Conservation (phyloP, 2,888 invertebrate genomes). For the Beris morrisii region DNA sequence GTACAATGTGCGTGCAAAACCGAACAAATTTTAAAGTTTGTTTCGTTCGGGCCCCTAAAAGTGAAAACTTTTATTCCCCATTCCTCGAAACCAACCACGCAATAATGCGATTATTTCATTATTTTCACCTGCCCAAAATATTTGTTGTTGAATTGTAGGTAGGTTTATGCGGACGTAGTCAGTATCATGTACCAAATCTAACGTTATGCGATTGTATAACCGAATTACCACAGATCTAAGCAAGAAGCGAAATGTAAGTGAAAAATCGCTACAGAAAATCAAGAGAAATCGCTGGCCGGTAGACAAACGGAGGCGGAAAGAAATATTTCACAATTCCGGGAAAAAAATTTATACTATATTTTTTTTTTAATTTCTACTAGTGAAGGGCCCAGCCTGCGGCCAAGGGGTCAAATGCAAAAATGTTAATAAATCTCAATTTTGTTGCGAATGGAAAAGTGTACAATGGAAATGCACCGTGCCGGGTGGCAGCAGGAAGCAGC, state of each 20-base stretch:
- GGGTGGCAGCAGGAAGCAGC: not conserved
- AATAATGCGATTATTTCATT: no score
- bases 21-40: no score
- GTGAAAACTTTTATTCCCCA: no score
- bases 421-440: constrained; percentile 33
- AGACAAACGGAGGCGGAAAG: constrained; percentile 7
- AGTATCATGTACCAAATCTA: not conserved
- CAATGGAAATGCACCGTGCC: constrained; percentile 27
- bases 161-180: not conserved
- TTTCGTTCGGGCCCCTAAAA: no score
- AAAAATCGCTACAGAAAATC: constrained; percentile 16
- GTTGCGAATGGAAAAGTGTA: not conserved
- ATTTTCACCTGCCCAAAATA: no score
- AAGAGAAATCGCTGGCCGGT: constrained; percentile 5
- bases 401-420: constrained; percentile 14
- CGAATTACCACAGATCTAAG: constrained; percentile 1
- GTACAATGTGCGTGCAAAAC: no score
- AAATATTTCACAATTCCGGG: constrained; percentile 15
- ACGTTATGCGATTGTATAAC: constrained; percentile 3
- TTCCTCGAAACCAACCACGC: no score
- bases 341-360: not conserved
- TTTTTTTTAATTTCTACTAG: constrained; percentile 5
- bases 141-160: no score
- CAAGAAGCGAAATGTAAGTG: constrained; percentile 4
- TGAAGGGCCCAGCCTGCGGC: not conserved